Conservation (phyloP, 1,140 invertebrate genomes). For the Hydropsyche tenuis region DNA sequence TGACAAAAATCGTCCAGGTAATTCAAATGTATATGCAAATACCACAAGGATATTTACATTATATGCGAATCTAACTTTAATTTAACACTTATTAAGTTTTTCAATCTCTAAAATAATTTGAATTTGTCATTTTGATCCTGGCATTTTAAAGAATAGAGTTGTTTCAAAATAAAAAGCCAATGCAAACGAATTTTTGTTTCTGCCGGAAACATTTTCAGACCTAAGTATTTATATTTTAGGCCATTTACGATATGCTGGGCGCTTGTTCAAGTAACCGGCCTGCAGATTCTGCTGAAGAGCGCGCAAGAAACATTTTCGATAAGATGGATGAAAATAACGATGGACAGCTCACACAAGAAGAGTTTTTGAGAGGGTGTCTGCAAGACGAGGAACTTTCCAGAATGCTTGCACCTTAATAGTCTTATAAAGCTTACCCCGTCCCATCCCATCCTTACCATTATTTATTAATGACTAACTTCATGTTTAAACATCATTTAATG, state of each 20-base stretch:
- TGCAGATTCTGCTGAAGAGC: conserved; percentile 91
- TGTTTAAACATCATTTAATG: conserved; percentile 20
- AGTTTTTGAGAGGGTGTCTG: conserved; percentile 98
- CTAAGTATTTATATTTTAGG: conserved; percentile 69
- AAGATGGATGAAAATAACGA: conserved; percentile 99
- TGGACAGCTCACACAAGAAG: conserved; percentile 96
- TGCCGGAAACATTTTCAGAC: too few relatives aligned
- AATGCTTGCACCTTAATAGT: conserved; percentile 89
- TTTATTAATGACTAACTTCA: conserved; percentile 18
- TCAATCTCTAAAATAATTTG: too few relatives aligned
- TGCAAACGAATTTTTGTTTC: too few relatives aligned
- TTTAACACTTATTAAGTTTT: conserved; percentile 1
- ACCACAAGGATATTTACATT: too few relatives aligned
- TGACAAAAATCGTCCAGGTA: conserved; percentile 94
- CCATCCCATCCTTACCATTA: conserved; percentile 36
- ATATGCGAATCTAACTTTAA: too few relatives aligned
- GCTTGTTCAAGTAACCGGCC: conserved; percentile 92
- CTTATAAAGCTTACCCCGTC: conserved; percentile 40
- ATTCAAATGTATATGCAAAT: conserved; percentile 40
- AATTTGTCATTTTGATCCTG: too few relatives aligned
- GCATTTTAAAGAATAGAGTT: too few relatives aligned
- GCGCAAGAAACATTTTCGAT: conserved; percentile 97
- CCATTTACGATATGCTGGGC: conserved; percentile 98
- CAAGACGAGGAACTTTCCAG: conserved; percentile 97
- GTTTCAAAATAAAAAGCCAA: too few relatives aligned